phyloP scores from a whole-genome alignment of 1,140 invertebrate genomes.

The Anoplophora glabripennis region DNA sequence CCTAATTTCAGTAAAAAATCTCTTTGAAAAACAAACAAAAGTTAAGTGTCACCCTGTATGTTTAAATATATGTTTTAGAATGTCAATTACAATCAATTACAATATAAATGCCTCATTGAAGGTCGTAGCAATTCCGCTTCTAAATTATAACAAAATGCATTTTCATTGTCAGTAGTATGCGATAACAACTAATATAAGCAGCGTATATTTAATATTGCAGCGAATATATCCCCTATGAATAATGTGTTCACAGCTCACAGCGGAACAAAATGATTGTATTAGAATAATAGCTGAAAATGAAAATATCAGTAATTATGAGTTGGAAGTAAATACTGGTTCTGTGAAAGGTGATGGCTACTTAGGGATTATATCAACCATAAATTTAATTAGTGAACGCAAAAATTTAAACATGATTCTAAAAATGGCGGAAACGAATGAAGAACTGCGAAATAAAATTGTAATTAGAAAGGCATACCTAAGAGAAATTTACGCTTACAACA shows the following conservation, averaged over 20 bases:
- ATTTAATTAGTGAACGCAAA: conserved; percentile 13
- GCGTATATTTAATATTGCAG: no score
- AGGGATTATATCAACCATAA: conserved; percentile 27
- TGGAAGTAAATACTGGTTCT: conserved; percentile 1
- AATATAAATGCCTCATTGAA: no score
- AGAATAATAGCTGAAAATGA: conserved; percentile 16
- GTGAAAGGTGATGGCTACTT: conserved; percentile 36
- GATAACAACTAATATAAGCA: no score
- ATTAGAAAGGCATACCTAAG: conserved; percentile 29
- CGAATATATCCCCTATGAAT: no score
- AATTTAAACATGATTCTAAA: conserved; percentile 30
- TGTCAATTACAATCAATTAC: no score
- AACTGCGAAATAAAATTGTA: conserved; percentile 17
- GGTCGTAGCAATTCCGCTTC: no score
- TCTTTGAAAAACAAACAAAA: no score
- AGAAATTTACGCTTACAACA: conserved; percentile 31
- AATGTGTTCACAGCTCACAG: not conserved
- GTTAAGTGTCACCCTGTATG: no score
- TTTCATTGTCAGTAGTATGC: no score
- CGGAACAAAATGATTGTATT: conserved; percentile 19
- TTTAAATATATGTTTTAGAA: no score
- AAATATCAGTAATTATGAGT: conserved; percentile 22
- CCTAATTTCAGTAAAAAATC: no score
- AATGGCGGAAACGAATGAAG: conserved; percentile 20
- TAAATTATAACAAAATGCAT: no score